These are phyloP conservation scores for Melanotaenia trifasciata DNA, from an alignment of 2,797 vertebrate species.

Conservation along the genomic window DNA sequence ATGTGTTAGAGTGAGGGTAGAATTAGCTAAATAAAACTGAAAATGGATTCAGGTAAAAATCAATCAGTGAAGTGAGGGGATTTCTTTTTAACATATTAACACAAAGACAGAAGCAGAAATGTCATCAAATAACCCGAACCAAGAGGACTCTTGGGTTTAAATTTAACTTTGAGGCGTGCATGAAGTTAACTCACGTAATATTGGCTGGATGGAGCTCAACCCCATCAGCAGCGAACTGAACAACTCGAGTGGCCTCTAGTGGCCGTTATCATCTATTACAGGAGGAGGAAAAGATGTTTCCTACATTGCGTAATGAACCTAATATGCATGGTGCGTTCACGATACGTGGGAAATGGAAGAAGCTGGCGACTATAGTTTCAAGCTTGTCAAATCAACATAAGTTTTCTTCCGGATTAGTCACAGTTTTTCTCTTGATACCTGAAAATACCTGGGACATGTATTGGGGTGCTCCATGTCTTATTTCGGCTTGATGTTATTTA, in stretches of 20 bases:
- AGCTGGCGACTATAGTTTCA: too few species aligned
- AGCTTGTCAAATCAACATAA: too few species aligned
- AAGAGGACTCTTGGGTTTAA: constrained; percentile 14
- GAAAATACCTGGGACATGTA: too few species aligned
- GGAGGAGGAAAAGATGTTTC: not conserved
- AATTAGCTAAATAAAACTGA: not conserved
- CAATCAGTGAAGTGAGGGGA: not conserved
- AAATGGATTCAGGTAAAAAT: not conserved
- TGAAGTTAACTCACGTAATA: not conserved
- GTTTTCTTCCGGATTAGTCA: too few species aligned
- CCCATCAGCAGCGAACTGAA: not conserved
- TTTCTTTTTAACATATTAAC: not conserved
- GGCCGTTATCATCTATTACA: constrained; percentile 32
- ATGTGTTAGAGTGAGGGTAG: not conserved
- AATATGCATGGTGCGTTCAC: not conserved
- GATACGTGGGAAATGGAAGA: too few species aligned
- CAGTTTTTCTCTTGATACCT: too few species aligned
- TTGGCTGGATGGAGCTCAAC: not conserved
- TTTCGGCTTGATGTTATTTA: too few species aligned
- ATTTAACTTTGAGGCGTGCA: constrained; percentile 8
- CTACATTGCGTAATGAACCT: not conserved
- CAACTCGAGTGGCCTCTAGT: constrained; percentile 58
- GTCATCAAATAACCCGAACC: not conserved
- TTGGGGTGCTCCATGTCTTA: too few species aligned
- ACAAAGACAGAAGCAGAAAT: not conserved